Base-by-base conservation (phyloP, 2,797 vertebrate species). In the Rhinella marina region DNA sequence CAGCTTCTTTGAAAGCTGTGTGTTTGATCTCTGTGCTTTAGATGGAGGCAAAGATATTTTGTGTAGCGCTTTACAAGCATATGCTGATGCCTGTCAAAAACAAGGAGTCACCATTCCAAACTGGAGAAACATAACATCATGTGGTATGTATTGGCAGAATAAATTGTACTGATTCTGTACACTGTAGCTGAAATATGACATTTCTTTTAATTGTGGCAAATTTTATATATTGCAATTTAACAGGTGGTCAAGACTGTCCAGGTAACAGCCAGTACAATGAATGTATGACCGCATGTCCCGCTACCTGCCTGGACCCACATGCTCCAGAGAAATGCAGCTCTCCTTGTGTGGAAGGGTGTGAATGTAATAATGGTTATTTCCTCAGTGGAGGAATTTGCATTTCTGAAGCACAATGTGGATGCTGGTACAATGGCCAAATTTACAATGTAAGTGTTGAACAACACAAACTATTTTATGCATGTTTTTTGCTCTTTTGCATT, bases 101-200 rank as follows among this genome's bases (percentile, higher is more conserved):
- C 95, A 91, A n/a, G 96, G 96, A 5, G 91, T 95, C 82, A 64
- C 52, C 19, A 27, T 96, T 48, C 56, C 56, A 80, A 59, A 41
- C 52, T 97, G 96, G 97, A 96, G 96, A 88, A 97, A 96, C 83
- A 90, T 91, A 27, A 94, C 96, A 12, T 91, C 94, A 87, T 97
- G 97, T 87, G 82, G 96, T 97, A 95, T 27, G 96, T 95, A 81
- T 7, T 59, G 59, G 13, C 7, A 14, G 32, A 12, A 62, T 19
- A 50, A 64, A 32, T 21, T 80, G 25, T 19, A 16, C 10, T 41
- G 2, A 59, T 50, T 16, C 61, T 32, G 16, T 21, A 41, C 29
- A 21, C 17, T 19, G 3, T 61, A 21, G 25, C 7, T 14, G 27
- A 25, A 76, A 10, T 10, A 50, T 50, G 52, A 54, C 56, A 27